Conservation (phyloP, 2,888 invertebrate species). For the Oasisia sp. region DNA sequence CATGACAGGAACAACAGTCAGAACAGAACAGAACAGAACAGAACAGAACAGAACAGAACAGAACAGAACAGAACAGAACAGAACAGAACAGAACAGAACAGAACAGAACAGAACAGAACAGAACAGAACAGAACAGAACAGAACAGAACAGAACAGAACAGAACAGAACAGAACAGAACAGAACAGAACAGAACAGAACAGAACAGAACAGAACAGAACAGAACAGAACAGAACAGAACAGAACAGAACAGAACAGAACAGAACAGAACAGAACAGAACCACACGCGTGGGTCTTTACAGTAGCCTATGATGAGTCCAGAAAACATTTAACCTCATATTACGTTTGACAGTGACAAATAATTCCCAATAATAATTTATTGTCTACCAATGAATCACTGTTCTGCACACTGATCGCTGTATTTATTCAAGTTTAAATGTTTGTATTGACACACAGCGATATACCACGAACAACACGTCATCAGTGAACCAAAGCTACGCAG, state of each 20-base stretch:
- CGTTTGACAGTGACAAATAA: too few relatives aligned
- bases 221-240: not conserved
- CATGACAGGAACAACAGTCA: not conserved
- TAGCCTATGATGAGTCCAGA: too few relatives aligned
- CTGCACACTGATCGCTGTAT: too few relatives aligned
- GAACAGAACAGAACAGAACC: not conserved
- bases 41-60: not conserved
- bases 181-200: not conserved
- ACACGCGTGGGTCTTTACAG: not conserved
- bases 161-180: not conserved
- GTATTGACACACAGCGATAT: too few relatives aligned
- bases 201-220: not conserved
- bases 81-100: not conserved
- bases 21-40: not conserved
- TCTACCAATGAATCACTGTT: too few relatives aligned
- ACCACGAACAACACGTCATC: too few relatives aligned
- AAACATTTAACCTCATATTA: too few relatives aligned
- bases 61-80: not conserved
- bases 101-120: not conserved
- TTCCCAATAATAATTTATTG: too few relatives aligned
- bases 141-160: not conserved
- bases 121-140: not conserved
- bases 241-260: not conserved
- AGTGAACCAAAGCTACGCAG: too few relatives aligned
- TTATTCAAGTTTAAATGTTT: too few relatives aligned